Conservation (phyloP, 2,888 invertebrate species). For the Trichogramma evanescens region DNA sequence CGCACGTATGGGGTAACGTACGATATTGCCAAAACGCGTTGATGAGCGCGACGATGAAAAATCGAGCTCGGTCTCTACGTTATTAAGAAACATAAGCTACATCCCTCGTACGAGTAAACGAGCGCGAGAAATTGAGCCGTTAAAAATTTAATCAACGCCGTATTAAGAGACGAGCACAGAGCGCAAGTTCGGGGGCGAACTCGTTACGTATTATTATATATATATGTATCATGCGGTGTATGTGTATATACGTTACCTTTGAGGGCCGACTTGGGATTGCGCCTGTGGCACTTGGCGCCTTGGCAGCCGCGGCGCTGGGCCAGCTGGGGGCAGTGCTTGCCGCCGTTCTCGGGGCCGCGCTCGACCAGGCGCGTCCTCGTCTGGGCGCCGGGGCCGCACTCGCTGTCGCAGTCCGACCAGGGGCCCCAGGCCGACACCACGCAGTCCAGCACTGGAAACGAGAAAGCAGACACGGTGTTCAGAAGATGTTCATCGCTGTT, state of each 20-base stretch:
- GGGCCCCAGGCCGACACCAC: constrained; percentile 77
- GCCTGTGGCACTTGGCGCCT: constrained; percentile 64
- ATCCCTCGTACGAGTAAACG: too few relatives aligned
- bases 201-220: too few relatives aligned
- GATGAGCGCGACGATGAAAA: too few relatives aligned
- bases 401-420: constrained; percentile 76
- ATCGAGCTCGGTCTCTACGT: too few relatives aligned
- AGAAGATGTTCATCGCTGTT: too few relatives aligned
- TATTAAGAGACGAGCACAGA: neutral
- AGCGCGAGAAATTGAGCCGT: neutral
- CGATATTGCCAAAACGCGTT: too few relatives aligned
- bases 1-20: too few relatives aligned
- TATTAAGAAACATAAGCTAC: too few relatives aligned
- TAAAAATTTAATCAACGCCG: neutral
- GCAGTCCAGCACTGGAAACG: constrained; percentile 69
- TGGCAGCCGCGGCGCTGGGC: constrained; percentile 76
- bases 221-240: neutral
- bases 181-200: neutral
- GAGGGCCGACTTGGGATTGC: constrained; percentile 64
- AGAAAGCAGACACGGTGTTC: constrained; percentile 33
- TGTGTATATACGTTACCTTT: constrained; percentile 55
- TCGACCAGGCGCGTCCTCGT: constrained; percentile 63
- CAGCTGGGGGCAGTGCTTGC: constrained; percentile 71
- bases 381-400: constrained; percentile 79
- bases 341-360: constrained; percentile 70